These are phyloP conservation scores for Litoditis marina DNA, from an alignment of 2,888 invertebrate genomes.

Conservation along the genomic window DNA sequence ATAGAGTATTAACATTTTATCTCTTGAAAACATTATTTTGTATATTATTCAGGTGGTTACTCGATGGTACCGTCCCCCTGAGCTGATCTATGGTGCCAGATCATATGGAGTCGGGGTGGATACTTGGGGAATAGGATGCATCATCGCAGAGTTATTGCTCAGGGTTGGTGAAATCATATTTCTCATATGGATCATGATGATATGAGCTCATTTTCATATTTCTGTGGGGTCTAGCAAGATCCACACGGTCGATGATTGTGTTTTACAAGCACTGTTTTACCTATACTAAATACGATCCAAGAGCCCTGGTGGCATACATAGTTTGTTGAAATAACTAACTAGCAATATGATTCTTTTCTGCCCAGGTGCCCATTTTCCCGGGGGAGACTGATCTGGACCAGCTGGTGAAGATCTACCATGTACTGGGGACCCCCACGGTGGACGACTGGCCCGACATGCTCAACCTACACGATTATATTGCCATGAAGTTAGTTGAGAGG, in stretches of 20 bases:
- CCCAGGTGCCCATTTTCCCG: conserved; percentile 81
- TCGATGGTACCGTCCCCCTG: conserved; percentile 69
- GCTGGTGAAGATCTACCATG: conserved; percentile 86
- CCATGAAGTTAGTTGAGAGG: conserved; percentile 74
- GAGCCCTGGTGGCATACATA: neutral
- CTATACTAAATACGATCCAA: neutral
- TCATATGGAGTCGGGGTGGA: conserved; percentile 95
- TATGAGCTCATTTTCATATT: too few relatives aligned
- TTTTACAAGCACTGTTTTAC: too few relatives aligned
- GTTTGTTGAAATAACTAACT: neutral
- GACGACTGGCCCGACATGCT: conserved; percentile 80
- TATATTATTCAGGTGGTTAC: conserved; percentile 49
- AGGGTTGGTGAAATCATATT: conserved; percentile 57
- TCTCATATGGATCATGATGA: too few relatives aligned
- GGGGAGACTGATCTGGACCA: conserved; percentile 97
- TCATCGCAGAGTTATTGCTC: conserved; percentile 81
- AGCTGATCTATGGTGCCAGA: conserved; percentile 87
- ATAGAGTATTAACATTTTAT: too few relatives aligned
- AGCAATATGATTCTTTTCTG: neutral
- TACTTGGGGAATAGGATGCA: conserved; percentile 98
- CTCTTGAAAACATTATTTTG: too few relatives aligned
- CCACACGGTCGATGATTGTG: too few relatives aligned
- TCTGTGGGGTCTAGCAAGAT: too few relatives aligned
- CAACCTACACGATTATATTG: conserved; percentile 80
- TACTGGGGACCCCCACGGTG: conserved; percentile 87